phyloP scores from a whole-genome alignment of 1,140 invertebrate genomes.

The Drosophila seguyi region DNA sequence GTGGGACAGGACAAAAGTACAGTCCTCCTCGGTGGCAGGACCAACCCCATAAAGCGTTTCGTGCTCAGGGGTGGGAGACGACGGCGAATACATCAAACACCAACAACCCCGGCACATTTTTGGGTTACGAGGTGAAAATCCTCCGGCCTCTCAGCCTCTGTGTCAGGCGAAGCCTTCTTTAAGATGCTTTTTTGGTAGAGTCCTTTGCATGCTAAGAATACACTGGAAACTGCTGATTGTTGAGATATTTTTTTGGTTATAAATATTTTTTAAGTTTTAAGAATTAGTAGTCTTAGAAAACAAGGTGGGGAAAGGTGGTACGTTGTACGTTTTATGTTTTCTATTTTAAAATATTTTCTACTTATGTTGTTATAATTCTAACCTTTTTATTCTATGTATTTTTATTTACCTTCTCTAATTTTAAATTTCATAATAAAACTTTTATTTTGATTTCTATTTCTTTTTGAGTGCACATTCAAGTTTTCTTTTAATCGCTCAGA shows the following conservation, averaged over 20 bases:
- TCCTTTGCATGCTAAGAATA: slow-evolving; percentile 36
- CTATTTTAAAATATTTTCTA: too few relatives aligned
- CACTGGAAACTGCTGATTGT: slow-evolving; percentile 33
- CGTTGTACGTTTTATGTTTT: not conserved
- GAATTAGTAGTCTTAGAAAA: not conserved
- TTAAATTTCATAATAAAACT: not conserved
- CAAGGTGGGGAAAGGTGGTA: not conserved
- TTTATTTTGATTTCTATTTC: not conserved
- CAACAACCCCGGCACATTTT: slow-evolving; percentile 44
- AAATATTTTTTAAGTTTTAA: not conserved
- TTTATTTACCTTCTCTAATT: not conserved
- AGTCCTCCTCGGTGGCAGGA: slow-evolving; percentile 39
- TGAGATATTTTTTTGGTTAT: not conserved
- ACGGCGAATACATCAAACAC: slow-evolving; percentile 47
- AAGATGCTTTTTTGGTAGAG: slow-evolving; percentile 42
- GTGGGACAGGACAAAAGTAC: slow-evolving; percentile 52
- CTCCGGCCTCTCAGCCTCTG: slow-evolving; percentile 19
- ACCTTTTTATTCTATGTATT: not conserved
- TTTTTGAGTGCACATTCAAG: slow-evolving; percentile 18
- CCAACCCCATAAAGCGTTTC: slow-evolving; percentile 68
- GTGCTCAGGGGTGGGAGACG: slow-evolving; percentile 38
- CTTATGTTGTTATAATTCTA: too few relatives aligned
- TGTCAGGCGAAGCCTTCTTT: slow-evolving; percentile 38
- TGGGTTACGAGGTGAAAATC: slow-evolving; percentile 79
- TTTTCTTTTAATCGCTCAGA: slow-evolving; percentile 81